Evolutionary conservation across 2,888 invertebrate genomes (phyloP).

Genomic region (Archaeoteleia sp.): DNA sequence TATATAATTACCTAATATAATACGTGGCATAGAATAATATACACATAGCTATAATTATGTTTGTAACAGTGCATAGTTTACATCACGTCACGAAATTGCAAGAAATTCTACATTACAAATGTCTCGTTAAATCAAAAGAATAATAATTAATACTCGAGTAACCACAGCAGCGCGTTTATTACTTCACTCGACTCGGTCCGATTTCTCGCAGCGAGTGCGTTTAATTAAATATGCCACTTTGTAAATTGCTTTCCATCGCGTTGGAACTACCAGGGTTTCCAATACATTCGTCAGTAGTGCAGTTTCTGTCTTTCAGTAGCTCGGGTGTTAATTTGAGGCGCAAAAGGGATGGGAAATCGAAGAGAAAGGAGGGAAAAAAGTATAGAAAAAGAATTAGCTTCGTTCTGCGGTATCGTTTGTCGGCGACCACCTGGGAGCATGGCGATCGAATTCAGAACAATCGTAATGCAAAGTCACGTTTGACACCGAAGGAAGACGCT

Average conservation of each 20-base stretch:
- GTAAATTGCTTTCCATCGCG: conserved; percentile 18
- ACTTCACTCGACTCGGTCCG: neutral
- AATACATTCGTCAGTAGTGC: conserved; percentile 7
- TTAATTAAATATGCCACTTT: conserved; percentile 20
- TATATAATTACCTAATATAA: too few species aligned
- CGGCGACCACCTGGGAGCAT: conserved; percentile 68
- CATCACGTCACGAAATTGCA: too few species aligned
- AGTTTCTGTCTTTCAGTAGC: conserved; percentile 15
- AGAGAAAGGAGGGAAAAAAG: neutral
- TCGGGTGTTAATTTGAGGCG: conserved; percentile 10
- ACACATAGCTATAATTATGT: too few species aligned
- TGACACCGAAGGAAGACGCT: conserved; percentile 34
- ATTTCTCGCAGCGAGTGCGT: neutral
- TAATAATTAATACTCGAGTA: conserved; percentile 11
- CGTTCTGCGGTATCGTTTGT: conserved; percentile 59
- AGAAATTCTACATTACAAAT: too few species aligned
- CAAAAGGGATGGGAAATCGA: conserved; percentile 19
- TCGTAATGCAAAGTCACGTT: conserved; percentile 64
- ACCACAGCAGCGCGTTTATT: neutral
- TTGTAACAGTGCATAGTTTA: too few species aligned
- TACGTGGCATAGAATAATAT: too few species aligned
- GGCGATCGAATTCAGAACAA: conserved; percentile 67
- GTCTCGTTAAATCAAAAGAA: neutral
- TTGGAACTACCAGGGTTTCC: conserved; percentile 9
- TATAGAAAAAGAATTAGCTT: conserved; percentile 5